Evolutionary conservation across 2,888 invertebrate genomes (phyloP), one percentile per base, ranked within the genome.

Genomic region (Harmothoe impar): DNA sequence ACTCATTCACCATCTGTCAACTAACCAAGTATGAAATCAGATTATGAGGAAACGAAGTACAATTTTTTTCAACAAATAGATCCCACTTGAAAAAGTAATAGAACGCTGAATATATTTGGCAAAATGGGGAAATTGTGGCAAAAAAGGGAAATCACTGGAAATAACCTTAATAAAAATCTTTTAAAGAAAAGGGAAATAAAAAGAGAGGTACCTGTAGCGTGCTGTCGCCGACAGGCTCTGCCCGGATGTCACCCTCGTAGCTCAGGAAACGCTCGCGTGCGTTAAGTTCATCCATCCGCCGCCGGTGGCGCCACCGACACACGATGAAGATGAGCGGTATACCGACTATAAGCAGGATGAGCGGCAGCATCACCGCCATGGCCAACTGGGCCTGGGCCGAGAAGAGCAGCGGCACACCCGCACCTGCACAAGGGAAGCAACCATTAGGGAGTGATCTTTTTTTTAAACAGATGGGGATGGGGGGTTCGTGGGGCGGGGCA

Each of bases 201-300:
- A n/a, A n/a, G n/a, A n/a, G n/a, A n/a, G n/a, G n/a, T 90, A 95
- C 98, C 96, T 98, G 95, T 25, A 95, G 91, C 15, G 94, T 94
- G 88, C 92, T 94, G 84, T 95, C 95, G 7, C 95, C 94, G 12
- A 94, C 94, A 90, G 94, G 93, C 29, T 94, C 93, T n/a, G 94
- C 94, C n/a, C 93, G 91, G 17, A 95, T 91, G 17, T 94, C 94
- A 89, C 94, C 94, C 85, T 94, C 93, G 93, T 93, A 92, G 91
- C 90, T 94, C 31, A 91, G 89, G 90, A 91, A 85, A 23, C 90
- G 81, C 33, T 91, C 91, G 0, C 91, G 68, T 15, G 90, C 89
- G 43, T 72, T 90, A 25, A 91, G 91, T 72, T 90, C 90, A 29
- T 89, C 84, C 90, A 91, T 92, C 10, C 89, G 89, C 68, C 89